Evolutionary conservation across 2,888 invertebrate genomes (phyloP).

Genomic region (Buathra laborator): DNA sequence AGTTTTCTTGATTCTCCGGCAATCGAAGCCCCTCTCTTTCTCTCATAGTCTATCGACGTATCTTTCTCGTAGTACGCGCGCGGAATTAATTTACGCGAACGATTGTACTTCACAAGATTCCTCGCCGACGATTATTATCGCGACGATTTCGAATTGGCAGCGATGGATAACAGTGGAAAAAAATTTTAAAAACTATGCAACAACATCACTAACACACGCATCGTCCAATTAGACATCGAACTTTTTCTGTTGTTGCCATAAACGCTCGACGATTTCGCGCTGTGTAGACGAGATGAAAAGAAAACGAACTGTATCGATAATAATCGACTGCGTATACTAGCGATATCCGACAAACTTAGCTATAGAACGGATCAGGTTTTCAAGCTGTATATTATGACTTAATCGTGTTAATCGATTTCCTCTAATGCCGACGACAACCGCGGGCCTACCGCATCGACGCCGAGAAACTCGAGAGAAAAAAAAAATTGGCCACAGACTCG

Average conservation of each 20-base stretch:
- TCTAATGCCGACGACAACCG: constrained; percentile 33
- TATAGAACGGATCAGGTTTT: background rate
- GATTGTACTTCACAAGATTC: constrained; percentile 47
- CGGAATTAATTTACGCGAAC: constrained; percentile 54
- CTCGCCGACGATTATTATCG: constrained; percentile 49
- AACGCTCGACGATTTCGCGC: constrained; percentile 34
- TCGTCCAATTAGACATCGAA: constrained; percentile 59
- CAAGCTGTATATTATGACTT: constrained; percentile 49
- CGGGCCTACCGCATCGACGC: background rate
- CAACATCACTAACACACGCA: constrained; percentile 45
- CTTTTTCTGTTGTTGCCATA: constrained; percentile 36
- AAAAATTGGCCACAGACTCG: constrained; percentile 6
- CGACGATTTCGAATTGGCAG: constrained; percentile 26
- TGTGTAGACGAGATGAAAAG: background rate
- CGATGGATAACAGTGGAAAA: background rate
- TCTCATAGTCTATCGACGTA: background rate
- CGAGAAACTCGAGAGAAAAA: constrained; percentile 7
- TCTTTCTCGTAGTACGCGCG: constrained; percentile 32
- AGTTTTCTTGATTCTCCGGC: background rate
- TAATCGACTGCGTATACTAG: constrained; percentile 7
- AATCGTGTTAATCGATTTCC: constrained; percentile 52
- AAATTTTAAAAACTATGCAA: constrained; percentile 16
- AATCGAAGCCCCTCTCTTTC: background rate
- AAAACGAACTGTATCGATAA: constrained; percentile 23
- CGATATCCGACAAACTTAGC: background rate